These are phyloP conservation scores for Aphelocoma californica DNA, from an alignment of 2,797 vertebrate genomes.

Conservation along the genomic window DNA sequence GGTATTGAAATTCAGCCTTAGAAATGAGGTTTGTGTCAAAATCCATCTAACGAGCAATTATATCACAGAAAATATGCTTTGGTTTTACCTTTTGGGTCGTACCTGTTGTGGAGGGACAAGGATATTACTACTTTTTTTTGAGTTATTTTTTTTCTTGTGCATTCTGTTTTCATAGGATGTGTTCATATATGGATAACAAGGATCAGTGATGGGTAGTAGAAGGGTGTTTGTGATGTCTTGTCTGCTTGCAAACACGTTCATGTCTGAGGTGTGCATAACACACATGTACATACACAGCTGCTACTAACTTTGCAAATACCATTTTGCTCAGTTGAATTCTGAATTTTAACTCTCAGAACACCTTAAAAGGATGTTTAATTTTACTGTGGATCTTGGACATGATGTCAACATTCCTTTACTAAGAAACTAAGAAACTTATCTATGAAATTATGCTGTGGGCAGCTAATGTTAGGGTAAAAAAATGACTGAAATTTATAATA, in stretches of 20 bases:
- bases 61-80: not conserved
- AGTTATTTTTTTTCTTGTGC: not conserved
- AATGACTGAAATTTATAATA: constrained; percentile 9
- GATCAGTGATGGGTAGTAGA: not conserved
- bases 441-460: constrained; percentile 23
- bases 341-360: not conserved
- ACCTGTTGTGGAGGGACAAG: not conserved
- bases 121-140: not conserved
- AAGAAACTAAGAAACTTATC: not conserved
- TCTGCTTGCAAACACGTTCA: not conserved
- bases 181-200: not conserved
- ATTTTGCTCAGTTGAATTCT: not conserved
- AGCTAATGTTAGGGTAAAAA: constrained; percentile 16
- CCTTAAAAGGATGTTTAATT: not conserved
- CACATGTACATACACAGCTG: not conserved
- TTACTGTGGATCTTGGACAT: not conserved
- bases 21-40: not conserved
- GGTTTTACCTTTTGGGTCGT: constrained; percentile 9
- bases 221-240: not conserved
- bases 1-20: not conserved
- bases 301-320: not conserved
- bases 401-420: not conserved
- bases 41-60: not conserved
- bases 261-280: not conserved
- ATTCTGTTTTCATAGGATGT: not conserved